phyloP scores from a whole-genome alignment of 2,888 invertebrate species.

The Pollenia amentaria region DNA sequence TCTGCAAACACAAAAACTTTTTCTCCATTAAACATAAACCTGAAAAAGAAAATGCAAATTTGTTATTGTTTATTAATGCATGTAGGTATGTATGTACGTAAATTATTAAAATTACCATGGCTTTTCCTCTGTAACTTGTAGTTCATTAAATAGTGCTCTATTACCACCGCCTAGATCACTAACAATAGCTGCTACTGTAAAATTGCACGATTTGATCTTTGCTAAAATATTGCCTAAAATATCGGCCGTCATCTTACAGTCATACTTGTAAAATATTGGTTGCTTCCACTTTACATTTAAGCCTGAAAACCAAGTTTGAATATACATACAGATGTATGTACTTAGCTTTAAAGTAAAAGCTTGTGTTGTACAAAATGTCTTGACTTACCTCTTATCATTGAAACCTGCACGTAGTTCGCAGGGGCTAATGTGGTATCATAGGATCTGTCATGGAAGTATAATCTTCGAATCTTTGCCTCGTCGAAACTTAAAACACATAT shows the following conservation, averaged over 20 bases:
- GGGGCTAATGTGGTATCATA: slow-evolving; percentile 33
- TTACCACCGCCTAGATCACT: slow-evolving; percentile 7
- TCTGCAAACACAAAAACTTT: no score
- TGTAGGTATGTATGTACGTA: background rate
- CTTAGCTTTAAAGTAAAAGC: no score
- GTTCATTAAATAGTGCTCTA: slow-evolving; percentile 7
- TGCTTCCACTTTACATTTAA: slow-evolving; percentile 4
- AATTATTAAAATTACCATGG: slow-evolving; percentile 10
- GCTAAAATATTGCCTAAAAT: slow-evolving; percentile 9
- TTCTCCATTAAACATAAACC: slow-evolving; percentile 6
- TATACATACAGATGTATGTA: no score
- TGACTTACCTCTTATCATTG: slow-evolving; percentile 12
- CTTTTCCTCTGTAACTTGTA: slow-evolving; percentile 18
- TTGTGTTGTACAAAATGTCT: background rate
- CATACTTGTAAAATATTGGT: slow-evolving; percentile 4
- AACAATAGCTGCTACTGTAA: slow-evolving; percentile 2
- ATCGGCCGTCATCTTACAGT: slow-evolving; percentile 13
- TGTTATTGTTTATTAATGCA: background rate
- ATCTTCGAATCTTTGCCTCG: slow-evolving; percentile 13
- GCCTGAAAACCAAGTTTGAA: background rate
- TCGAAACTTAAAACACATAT: slow-evolving; percentile 8
- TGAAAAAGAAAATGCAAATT: background rate
- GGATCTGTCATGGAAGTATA: slow-evolving; percentile 17
- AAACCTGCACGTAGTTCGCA: slow-evolving; percentile 28
- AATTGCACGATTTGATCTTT: slow-evolving; percentile 2